Evolutionary conservation across 2,888 invertebrate species (phyloP).

Genomic region (Argynnis bischoffii): DNA sequence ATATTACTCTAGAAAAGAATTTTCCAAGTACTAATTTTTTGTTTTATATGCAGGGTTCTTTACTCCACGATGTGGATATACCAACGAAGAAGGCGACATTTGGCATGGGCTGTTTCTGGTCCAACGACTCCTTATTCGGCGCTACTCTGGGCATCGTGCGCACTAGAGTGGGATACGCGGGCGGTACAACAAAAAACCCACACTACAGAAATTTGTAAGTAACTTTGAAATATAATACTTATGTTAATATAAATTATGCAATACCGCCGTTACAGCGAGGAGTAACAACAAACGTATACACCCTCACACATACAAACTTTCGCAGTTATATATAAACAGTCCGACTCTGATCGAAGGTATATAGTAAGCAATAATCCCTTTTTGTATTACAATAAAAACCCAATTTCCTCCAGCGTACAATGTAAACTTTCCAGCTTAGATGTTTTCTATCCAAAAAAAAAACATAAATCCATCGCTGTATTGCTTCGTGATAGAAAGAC

Average conservation of each 20-base stretch:
- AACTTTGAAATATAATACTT: background rate
- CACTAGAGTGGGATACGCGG: slow-evolving; percentile 97
- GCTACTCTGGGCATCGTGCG: slow-evolving; percentile 87
- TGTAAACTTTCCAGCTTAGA: background rate
- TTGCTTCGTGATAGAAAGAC: no score
- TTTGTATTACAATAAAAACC: slow-evolving; percentile 14
- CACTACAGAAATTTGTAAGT: slow-evolving; percentile 93
- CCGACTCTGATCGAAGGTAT: no score
- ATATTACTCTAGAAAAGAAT: no score
- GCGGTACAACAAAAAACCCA: slow-evolving; percentile 91
- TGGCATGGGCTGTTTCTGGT: slow-evolving; percentile 98
- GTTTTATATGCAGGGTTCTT: slow-evolving; percentile 55
- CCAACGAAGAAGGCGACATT: slow-evolving; percentile 90
- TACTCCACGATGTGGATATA: slow-evolving; percentile 85
- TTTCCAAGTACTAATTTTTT: background rate
- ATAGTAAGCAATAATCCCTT: no score
- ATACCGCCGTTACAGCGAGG: no score
- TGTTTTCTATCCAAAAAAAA: no score
- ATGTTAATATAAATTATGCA: no score
- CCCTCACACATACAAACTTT: no score
- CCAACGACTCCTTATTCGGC: slow-evolving; percentile 92
- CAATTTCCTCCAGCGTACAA: slow-evolving; percentile 11
- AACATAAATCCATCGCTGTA: no score
- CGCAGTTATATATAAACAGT: no score
- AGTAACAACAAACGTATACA: no score